Percentiles rank a stretch among this genome's conserved stretches.
Evolutionary conservation across 92 coral and sea anemone species (phyloP).

Genomic region (Parazoanthus darwini): DNA sequence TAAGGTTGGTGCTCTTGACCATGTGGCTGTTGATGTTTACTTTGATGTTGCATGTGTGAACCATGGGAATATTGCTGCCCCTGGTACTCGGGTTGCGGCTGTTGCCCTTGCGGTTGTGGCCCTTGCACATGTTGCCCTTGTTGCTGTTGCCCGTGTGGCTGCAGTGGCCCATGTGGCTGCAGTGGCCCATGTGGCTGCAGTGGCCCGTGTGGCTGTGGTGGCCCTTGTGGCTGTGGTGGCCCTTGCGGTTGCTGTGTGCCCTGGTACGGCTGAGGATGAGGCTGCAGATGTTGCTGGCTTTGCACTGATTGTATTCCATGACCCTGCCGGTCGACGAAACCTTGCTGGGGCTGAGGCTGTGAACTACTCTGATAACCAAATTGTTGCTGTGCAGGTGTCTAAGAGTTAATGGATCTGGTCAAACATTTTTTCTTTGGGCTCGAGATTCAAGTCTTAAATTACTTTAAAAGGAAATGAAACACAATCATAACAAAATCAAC

Average conservation of each 20-base stretch:
- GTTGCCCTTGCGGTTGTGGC: neutral
- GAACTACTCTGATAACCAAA: neutral
- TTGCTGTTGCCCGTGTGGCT: neutral
- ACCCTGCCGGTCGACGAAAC: conserved; percentile 21
- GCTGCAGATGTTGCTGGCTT: conserved; percentile 18
- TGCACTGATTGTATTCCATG: neutral
- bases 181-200: neutral
- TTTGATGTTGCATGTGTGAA: neutral
- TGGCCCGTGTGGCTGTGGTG: neutral
- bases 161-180: conserved; percentile 1
- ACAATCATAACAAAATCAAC: no score
- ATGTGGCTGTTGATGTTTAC: neutral
- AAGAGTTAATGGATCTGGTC: neutral
- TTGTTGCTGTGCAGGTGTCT: conserved; percentile 15
- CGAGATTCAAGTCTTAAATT: neutral
- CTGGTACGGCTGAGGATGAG: neutral
- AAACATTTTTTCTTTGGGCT: neutral
- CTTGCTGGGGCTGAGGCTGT: neutral
- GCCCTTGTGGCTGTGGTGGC: neutral
- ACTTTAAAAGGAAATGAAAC: no score
- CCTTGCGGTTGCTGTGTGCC: neutral
- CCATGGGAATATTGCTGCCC: conserved; percentile 37
- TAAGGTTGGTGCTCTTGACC: conserved; percentile 8
- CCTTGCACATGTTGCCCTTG: neutral
- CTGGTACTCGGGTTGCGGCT: conserved; percentile 6